Evolutionary conservation across 2,113 vertebrate genomes (phyloP).

Genomic region (Nymphicus hollandicus): DNA sequence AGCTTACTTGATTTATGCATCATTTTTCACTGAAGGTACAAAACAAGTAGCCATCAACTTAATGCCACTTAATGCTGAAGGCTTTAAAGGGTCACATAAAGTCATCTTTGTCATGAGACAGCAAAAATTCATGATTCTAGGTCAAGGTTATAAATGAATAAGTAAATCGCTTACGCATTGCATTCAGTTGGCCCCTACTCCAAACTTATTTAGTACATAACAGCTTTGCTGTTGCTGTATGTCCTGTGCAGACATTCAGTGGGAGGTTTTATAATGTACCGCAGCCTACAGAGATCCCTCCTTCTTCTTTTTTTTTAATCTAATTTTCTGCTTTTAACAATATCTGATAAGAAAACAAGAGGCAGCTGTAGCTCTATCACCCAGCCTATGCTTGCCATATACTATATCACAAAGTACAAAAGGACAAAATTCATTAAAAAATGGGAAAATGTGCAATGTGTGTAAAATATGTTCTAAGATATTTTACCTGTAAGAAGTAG

Average conservation of each 20-base stretch:
- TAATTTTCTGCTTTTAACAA: conserved; percentile 42
- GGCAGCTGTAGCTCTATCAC: background rate
- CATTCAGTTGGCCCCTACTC: background rate
- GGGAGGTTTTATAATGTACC: conserved; percentile 41
- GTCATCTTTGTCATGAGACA: background rate
- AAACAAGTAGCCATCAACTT: conserved; percentile 45
- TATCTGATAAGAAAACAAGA: conserved; percentile 38
- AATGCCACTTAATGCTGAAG: conserved; percentile 35
- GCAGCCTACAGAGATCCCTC: conserved; percentile 23
- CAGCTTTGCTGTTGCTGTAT: background rate
- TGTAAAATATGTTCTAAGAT: background rate
- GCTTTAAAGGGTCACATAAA: conserved; percentile 10
- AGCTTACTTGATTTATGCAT: conserved; percentile 28
- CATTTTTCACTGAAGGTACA: conserved; percentile 35
- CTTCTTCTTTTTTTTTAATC: background rate
- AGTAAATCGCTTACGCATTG: background rate
- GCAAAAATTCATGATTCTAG: background rate
- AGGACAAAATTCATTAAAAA: background rate
- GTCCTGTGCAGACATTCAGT: conserved; percentile 39
- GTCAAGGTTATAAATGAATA: background rate
- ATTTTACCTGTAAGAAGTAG: background rate
- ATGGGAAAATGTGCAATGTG: background rate
- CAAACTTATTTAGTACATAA: background rate
- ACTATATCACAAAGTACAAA: background rate
- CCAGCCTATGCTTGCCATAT: background rate